Base-by-base conservation (phyloP, 1,140 invertebrate species). In the Mesaphorura yosii region DNA sequence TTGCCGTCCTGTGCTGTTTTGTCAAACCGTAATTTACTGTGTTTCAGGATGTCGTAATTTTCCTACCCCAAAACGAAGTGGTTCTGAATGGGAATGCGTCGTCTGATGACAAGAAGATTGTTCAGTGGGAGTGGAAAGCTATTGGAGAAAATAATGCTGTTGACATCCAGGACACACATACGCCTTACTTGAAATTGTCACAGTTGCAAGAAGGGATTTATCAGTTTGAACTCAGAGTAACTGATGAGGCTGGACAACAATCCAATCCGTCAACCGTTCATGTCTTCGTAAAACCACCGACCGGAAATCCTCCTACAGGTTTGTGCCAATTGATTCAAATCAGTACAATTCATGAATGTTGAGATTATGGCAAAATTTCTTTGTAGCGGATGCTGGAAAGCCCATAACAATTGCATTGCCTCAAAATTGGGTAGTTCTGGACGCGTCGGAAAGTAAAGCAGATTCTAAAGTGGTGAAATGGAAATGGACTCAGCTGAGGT, bases 151-250 rank as follows among this genome's bases (percentile, higher is more conserved):
- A 85, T 51, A 88, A 88, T 70, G 85, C 88, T 10, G 88, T 88
- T 15, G 89, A 93, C 66, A 92, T 93, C 86, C n/a, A 77, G 75
- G 87, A 91, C 57, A 91, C 89, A 0, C 77, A 86, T 62, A 91
- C 88, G 1, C 86, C 89, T 1, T 88, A 85, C 66, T 72, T 88
- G 37, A 79, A 84, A 65, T 69, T 95, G 3, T 89, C 86, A 2
- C 87, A 93, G 69, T 72, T 95, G 50, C 86, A 92, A 66, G 85
- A 89, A 66, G 91, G 91, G 48, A 84, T 92, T 70, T 96, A 95
- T 66, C 92, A 86, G 6, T 95, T 94, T 73, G 82, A 86, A 7
- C 71, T 96, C 3, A 90, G 88, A 74, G 90, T 95, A 2, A 92
- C 85, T 5, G 91, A 95, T 65, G 82, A 81, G 54, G 83, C 84